phyloP scores from a whole-genome alignment of 2,113 vertebrate species.

The Thunnus maccoyii region DNA sequence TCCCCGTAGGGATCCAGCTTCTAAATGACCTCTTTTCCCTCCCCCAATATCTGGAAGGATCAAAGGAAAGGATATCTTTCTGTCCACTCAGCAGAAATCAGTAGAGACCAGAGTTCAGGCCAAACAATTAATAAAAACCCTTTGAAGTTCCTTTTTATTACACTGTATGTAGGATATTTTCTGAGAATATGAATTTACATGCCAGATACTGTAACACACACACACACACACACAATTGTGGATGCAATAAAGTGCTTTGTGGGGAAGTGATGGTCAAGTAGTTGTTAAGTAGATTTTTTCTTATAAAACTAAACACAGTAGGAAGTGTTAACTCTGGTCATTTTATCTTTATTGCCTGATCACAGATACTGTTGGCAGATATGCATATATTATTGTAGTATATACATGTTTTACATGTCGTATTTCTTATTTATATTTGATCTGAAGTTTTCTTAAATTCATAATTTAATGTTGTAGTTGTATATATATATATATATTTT shows the following conservation, averaged over 20 bases:
- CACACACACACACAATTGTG: not conserved
- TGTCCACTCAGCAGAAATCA: conserved; percentile 63
- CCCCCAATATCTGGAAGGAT: conserved; percentile 55
- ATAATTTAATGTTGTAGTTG: too few species aligned
- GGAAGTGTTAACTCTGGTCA: too few species aligned
- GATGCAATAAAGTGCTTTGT: not conserved
- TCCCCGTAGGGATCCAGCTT: conserved; percentile 41
- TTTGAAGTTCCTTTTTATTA: conserved; percentile 68
- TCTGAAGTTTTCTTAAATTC: too few species aligned
- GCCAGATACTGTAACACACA: not conserved
- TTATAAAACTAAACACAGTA: too few species aligned
- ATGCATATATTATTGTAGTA: too few species aligned
- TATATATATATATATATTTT: too few species aligned
- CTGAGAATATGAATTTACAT: conserved; percentile 21
- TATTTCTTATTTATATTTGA: too few species aligned
- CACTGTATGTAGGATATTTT: conserved; percentile 20
- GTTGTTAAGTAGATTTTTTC: too few species aligned
- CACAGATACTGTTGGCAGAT: too few species aligned
- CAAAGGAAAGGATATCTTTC: conserved; percentile 65
- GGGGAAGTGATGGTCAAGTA: too few species aligned
- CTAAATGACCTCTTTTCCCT: conserved; percentile 63
- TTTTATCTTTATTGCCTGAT: too few species aligned
- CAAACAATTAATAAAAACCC: conserved; percentile 61
- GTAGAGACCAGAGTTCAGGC: conserved; percentile 43
- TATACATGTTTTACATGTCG: too few species aligned